phyloP scores from a whole-genome alignment of 2,797 vertebrate genomes.

The Graptemys geographica region DNA sequence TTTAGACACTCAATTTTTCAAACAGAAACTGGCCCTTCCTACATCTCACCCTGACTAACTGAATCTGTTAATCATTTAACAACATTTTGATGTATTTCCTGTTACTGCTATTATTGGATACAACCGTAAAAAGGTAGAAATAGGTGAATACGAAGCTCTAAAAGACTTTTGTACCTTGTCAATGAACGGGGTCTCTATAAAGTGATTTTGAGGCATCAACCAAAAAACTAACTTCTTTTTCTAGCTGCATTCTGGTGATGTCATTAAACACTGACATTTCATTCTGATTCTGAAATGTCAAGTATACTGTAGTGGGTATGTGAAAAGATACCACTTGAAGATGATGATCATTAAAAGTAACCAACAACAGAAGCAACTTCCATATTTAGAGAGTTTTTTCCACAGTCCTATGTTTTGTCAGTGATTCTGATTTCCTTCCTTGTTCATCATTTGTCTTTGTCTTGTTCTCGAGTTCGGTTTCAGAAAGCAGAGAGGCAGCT shows the following conservation, averaged over 20 bases:
- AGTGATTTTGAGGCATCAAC: not conserved
- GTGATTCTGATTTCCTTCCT: not conserved
- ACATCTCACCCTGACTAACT: not conserved
- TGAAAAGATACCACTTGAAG: not conserved
- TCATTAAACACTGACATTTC: not conserved
- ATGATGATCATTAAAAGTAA: not conserved
- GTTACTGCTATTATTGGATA: not conserved
- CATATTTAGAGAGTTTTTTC: not conserved
- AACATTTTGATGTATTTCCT: not conserved
- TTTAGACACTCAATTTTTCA: constrained; percentile 51
- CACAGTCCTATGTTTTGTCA: not conserved
- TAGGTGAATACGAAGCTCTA: not conserved
- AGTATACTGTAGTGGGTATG: not conserved
- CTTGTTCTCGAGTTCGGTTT: not conserved
- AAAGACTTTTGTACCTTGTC: not conserved
- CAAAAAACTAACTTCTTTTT: not conserved
- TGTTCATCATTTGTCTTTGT: not conserved
- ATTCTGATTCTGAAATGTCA: not conserved
- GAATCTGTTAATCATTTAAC: not conserved
- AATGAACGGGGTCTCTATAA: not conserved
- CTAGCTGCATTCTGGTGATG: not conserved
- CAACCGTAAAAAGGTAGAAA: not conserved
- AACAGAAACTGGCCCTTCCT: constrained; percentile 52
- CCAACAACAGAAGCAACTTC: not conserved
- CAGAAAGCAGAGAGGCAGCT: not conserved